A percentile compares a stretch with the other conserved stretches of the same genome.
Evolutionary conservation across 1,140 invertebrate genomes (phyloP).

Genomic region (Drosophila kanapiae): DNA sequence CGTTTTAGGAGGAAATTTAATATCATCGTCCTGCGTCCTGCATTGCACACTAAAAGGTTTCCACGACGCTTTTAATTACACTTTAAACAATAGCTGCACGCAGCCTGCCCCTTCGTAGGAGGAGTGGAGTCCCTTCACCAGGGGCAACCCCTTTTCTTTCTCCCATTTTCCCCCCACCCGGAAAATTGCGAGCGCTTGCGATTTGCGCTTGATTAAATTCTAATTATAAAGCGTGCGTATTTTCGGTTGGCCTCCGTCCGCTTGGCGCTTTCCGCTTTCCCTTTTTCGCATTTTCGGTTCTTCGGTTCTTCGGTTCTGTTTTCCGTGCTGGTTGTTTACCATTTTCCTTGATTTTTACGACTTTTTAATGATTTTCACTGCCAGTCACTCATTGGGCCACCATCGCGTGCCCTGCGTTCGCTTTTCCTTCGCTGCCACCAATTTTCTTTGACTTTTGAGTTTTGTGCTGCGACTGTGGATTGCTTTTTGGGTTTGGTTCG

Average conservation of each 20-base stretch:
- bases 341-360: conserved; percentile 80
- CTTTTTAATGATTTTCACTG: conserved; percentile 84
- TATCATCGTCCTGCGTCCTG: conserved; percentile 52
- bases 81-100: conserved; percentile 75
- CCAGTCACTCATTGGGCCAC: conserved; percentile 82
- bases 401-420: conserved; percentile 58
- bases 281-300: conserved; percentile 32
- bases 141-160: conserved; percentile 37
- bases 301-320: conserved; percentile 7
- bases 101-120: conserved; percentile 12
- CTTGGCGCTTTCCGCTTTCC: conserved; percentile 10
- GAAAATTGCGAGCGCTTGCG: conserved; percentile 72
- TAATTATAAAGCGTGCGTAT: conserved; percentile 84
- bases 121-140: neutral
- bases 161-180: conserved; percentile 1
- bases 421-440: conserved; percentile 41
- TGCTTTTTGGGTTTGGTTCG: conserved; percentile 40
- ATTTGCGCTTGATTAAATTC: conserved; percentile 84
- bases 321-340: conserved; percentile 68
- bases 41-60: conserved; percentile 74
- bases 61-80: conserved; percentile 79
- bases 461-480: conserved; percentile 47
- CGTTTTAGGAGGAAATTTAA: conserved; percentile 66
- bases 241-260: conserved; percentile 27
- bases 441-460: conserved; percentile 77